A percentile compares a stretch with the other conserved stretches of the same genome.
Evolutionary conservation across 2,888 invertebrate species (phyloP).

Genomic region (Drosophila algonquin): DNA sequence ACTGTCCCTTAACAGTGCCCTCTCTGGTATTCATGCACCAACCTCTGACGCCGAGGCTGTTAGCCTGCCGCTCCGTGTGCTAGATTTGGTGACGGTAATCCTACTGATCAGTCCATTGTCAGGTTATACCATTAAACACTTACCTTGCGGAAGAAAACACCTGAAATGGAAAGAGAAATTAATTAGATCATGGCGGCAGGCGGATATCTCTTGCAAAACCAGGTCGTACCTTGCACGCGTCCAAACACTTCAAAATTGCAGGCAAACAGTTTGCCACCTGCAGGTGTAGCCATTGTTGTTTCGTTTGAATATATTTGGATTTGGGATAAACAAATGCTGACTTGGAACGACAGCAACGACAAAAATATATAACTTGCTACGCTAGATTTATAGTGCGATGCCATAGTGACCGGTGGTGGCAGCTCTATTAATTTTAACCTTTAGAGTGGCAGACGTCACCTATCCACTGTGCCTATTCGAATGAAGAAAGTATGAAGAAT

Average conservation of each 20-base stretch:
- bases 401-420: conserved; percentile 54
- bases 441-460: neutral
- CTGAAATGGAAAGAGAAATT: conserved; percentile 53
- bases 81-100: conserved; percentile 64
- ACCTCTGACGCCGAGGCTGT: conserved; percentile 86
- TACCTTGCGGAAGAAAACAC: conserved; percentile 83
- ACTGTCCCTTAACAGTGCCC: conserved; percentile 87
- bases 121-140: conserved; percentile 19
- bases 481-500: neutral
- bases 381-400: conserved; percentile 49
- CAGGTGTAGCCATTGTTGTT: conserved; percentile 33
- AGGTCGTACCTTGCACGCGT: conserved; percentile 77
- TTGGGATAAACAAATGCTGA: neutral
- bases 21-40: conserved; percentile 88
- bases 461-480: neutral
- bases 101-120: neutral
- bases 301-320: neutral
- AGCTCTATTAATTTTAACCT: neutral
- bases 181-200: conserved; percentile 9
- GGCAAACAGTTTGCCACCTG: conserved; percentile 47
- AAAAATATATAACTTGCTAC: conserved; percentile 35
- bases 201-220: neutral
- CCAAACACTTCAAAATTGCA: conserved; percentile 80
- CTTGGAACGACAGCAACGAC: conserved; percentile 8
- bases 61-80: conserved; percentile 87